phyloP scores from a whole-genome alignment of 2,797 vertebrate species.

The Cuculus canorus region DNA sequence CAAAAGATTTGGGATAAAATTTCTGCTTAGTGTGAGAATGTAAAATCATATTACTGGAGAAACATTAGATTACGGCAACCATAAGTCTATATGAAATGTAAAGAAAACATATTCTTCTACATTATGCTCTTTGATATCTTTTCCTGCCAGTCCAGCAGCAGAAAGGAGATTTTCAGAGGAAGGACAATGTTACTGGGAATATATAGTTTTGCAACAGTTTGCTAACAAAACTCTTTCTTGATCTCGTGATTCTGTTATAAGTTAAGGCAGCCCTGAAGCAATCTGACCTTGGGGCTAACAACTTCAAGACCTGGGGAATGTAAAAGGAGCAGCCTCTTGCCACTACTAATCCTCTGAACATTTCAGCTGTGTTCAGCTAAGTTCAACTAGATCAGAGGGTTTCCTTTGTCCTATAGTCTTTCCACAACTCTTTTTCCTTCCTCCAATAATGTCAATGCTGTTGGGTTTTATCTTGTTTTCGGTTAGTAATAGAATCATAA shows the following conservation, averaged over 20 bases:
- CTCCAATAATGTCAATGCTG: not conserved
- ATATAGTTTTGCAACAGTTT: not conserved
- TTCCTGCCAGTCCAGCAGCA: not conserved
- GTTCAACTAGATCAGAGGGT: not conserved
- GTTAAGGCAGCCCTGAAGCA: not conserved
- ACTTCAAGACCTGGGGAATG: not conserved
- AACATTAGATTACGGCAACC: not conserved
- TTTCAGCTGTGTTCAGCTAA: not conserved
- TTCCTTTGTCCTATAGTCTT: not conserved
- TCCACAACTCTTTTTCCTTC: not conserved
- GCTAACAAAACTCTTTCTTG: not conserved
- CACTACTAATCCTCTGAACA: not conserved
- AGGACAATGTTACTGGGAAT: not conserved
- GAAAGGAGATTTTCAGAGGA: not conserved
- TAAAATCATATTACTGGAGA: not conserved
- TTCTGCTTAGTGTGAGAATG: not conserved
- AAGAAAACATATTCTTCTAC: not conserved
- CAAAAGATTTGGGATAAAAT: not conserved
- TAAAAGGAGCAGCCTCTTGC: not conserved
- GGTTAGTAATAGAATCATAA: not conserved
- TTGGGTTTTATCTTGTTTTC: slow-evolving; percentile 21
- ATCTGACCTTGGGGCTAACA: not conserved
- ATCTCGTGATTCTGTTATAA: not conserved
- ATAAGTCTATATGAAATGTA: not conserved
- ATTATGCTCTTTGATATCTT: not conserved